These are phyloP conservation scores for Lycophotia porphyrea DNA, from an alignment of 2,888 invertebrate genomes.

Conservation along the genomic window DNA sequence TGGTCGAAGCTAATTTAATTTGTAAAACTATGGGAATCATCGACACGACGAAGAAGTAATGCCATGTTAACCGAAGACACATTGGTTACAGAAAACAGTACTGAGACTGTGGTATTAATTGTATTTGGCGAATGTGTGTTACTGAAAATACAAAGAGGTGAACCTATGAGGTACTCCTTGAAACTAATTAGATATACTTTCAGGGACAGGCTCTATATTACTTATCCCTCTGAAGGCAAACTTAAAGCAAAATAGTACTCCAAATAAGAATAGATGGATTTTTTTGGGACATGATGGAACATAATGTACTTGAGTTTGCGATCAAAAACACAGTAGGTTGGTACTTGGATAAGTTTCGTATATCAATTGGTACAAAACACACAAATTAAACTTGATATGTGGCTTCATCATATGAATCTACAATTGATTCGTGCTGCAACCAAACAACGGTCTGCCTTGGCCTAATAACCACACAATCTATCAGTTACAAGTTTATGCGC, in stretches of 20 bases:
- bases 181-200: neutral
- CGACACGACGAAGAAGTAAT: neutral
- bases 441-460: neutral
- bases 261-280: neutral
- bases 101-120: neutral
- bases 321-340: neutral
- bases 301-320: neutral
- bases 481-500: neutral
- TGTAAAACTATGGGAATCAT: neutral
- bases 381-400: conserved; percentile 7
- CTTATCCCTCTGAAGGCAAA: conserved; percentile 2
- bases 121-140: conserved; percentile 1
- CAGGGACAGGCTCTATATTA: neutral
- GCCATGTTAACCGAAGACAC: neutral
- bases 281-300: neutral
- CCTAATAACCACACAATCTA: neutral
- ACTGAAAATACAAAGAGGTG: neutral
- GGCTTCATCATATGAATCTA: conserved; percentile 23
- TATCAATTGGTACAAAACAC: neutral
- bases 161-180: neutral
- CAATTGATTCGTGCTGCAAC: conserved; percentile 6
- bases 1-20: neutral
- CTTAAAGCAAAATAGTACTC: neutral
- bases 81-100: conserved; percentile 1
- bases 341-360: neutral